These are phyloP conservation scores for Apotomis betuletana DNA, from an alignment of 2,888 invertebrate species.

Conservation along the genomic window DNA sequence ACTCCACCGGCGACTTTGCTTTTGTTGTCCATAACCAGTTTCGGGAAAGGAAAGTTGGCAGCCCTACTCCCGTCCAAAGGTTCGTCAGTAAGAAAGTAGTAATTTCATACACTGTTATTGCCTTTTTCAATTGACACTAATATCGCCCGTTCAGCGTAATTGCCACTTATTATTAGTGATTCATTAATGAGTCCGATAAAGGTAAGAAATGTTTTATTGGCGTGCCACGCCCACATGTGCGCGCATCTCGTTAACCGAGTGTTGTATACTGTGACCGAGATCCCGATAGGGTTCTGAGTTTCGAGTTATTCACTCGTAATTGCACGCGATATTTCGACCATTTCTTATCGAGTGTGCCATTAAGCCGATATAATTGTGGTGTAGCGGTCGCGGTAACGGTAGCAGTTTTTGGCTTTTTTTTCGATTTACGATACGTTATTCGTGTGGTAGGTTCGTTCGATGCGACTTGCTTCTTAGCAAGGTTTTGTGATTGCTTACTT, in stretches of 20 bases:
- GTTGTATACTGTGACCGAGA: slow-evolving; percentile 1
- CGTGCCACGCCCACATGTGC: slow-evolving; percentile 35
- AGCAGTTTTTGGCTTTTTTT: not conserved
- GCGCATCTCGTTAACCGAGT: slow-evolving; percentile 35
- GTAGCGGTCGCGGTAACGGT: slow-evolving; percentile 10
- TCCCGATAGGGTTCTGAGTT: slow-evolving; percentile 33
- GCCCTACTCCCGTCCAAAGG: slow-evolving; percentile 8
- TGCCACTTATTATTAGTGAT: slow-evolving; percentile 32
- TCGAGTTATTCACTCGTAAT: slow-evolving; percentile 12
- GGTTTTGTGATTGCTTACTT: no score
- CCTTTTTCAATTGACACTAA: not conserved
- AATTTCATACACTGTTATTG: slow-evolving; percentile 4
- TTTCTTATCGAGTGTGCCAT: slow-evolving; percentile 14
- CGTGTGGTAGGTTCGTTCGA: not conserved
- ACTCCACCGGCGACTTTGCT: slow-evolving; percentile 13
- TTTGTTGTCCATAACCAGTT: slow-evolving; percentile 27
- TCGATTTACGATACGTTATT: not conserved
- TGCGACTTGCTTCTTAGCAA: not conserved
- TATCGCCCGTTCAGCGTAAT: slow-evolving; percentile 23
- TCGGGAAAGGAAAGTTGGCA: slow-evolving; percentile 27
- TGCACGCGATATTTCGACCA: slow-evolving; percentile 19
- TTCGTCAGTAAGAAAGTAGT: slow-evolving; percentile 5
- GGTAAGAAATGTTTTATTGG: slow-evolving; percentile 45
- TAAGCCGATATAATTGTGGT: slow-evolving; percentile 23
- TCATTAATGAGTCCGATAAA: slow-evolving; percentile 40